Conservation (phyloP, 1,140 invertebrate species). For the Oryctes rhinoceros region DNA sequence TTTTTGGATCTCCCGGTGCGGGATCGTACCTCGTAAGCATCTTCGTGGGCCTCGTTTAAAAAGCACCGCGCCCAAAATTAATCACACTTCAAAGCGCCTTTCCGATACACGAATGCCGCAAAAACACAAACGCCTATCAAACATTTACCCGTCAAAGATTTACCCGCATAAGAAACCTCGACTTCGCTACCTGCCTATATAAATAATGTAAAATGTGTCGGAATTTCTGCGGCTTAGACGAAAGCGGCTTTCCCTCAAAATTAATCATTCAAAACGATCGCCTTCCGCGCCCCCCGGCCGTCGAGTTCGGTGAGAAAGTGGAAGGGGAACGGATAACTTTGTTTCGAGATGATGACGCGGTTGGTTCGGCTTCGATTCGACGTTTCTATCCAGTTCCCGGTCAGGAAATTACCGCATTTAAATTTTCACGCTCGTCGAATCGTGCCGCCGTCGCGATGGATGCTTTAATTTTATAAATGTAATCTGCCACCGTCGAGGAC, state of each 20-base stretch:
- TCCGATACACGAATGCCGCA: too few relatives aligned
- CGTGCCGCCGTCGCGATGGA: background rate
- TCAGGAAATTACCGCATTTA: conserved; percentile 32
- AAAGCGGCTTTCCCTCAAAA: conserved; percentile 14
- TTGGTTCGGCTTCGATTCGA: background rate
- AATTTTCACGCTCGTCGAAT: conserved; percentile 24
- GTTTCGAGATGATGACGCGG: background rate
- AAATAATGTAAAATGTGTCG: conserved; percentile 31
- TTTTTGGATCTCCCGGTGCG: too few relatives aligned
- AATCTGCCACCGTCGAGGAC: background rate
- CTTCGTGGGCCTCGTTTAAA: too few relatives aligned
- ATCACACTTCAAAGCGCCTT: too few relatives aligned
- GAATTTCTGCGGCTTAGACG: background rate
- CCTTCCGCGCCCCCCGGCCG: background rate
- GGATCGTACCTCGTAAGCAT: too few relatives aligned
- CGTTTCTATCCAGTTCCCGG: background rate
- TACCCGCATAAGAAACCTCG: background rate
- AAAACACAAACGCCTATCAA: background rate
- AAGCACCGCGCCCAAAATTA: too few relatives aligned
- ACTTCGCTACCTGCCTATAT: background rate
- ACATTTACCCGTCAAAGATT: conserved; percentile 5
- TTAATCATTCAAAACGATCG: conserved; percentile 34
- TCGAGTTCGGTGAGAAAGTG: background rate
- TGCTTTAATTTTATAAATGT: conserved; percentile 32
- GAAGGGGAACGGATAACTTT: background rate